phyloP scores from a whole-genome alignment of 2,113 vertebrate species.

The Plotosus lineatus region DNA sequence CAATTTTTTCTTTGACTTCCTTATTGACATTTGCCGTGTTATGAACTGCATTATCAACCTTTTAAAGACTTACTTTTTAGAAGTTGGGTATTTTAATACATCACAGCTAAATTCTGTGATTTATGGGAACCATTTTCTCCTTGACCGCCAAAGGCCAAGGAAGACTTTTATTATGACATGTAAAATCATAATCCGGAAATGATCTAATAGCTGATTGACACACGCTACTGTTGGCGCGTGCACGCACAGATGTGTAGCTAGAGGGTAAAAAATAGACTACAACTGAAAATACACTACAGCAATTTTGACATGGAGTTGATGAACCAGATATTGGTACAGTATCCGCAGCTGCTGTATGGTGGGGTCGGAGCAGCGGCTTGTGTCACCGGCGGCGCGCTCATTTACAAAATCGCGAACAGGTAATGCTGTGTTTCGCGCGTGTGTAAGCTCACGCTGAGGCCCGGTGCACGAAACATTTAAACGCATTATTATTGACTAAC shows the following conservation, averaged over 20 bases:
- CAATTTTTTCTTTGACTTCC: neutral
- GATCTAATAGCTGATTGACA: slow-evolving; percentile 30
- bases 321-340: slow-evolving; percentile 67
- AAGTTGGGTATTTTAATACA: too few species aligned
- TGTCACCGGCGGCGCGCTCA: slow-evolving; percentile 79
- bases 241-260: neutral
- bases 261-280: neutral
- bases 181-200: neutral
- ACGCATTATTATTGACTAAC: neutral
- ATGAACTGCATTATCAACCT: neutral
- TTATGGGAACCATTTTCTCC: too few species aligned
- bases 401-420: slow-evolving; percentile 83
- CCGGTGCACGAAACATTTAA: neutral
- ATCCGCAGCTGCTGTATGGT: slow-evolving; percentile 76
- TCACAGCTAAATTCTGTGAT: too few species aligned
- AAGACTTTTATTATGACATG: slow-evolving; percentile 50
- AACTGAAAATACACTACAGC: neutral
- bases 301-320: slow-evolving; percentile 75
- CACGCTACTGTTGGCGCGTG: slow-evolving; percentile 39
- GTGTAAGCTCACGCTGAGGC: neutral
- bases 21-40: neutral
- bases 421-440: slow-evolving; percentile 53
- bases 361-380: slow-evolving; percentile 81
- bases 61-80: neutral
- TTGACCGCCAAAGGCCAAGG: neutral